Evolutionary conservation across 2,113 vertebrate genomes (phyloP), one percentile per base, ranked within the genome.

Genomic region (Xiphophorus hellerii): DNA sequence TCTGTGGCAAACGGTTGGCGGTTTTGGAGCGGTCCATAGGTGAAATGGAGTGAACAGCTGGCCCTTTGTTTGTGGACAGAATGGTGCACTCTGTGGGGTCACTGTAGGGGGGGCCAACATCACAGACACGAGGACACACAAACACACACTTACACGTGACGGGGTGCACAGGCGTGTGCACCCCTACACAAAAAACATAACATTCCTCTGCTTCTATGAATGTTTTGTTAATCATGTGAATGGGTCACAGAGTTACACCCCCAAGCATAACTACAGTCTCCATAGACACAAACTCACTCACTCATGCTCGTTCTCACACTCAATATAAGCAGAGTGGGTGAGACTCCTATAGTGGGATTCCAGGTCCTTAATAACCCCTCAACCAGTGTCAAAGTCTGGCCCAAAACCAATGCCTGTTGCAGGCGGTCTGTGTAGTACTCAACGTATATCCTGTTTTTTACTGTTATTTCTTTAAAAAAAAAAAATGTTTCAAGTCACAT

Each of bases 21-120:
- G 81, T 79, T 92, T 91, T 90, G 93, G 92, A 91, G 87, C 90
- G 91, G 92, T 90, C 89, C 83, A 87, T 85, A 92, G 94, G 92
- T 88, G 86, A 89, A 88, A 75, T 80, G 81, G 89, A 89, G 90
- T 82, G 87, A 95, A 96, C 95, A 96, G 95, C 94, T 94, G 88
- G 82, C 84, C 90, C 94, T 96, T 96, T 96, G 95, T 96, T 93
- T 93, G 88, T 80, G 70, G 91, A 94, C 92, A 95, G 93, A 96
- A 96, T 94, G 94, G 94, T 94, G 93, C 94, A 90, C 95, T 95
- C 94, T 93, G 91, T 94, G 93, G 94, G 93, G 95, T 94, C 95
- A 92, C 93, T 92, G 91, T 93, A 93, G 95, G 95, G 51, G 94
- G 93, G 93, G 90, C 90, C 89, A 87, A 94, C 85, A 93, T 93